A percentile compares a stretch with the other conserved stretches of the same genome.
Conservation (phyloP, 2,888 invertebrate genomes). For the Drosophila neonasuta region DNA sequence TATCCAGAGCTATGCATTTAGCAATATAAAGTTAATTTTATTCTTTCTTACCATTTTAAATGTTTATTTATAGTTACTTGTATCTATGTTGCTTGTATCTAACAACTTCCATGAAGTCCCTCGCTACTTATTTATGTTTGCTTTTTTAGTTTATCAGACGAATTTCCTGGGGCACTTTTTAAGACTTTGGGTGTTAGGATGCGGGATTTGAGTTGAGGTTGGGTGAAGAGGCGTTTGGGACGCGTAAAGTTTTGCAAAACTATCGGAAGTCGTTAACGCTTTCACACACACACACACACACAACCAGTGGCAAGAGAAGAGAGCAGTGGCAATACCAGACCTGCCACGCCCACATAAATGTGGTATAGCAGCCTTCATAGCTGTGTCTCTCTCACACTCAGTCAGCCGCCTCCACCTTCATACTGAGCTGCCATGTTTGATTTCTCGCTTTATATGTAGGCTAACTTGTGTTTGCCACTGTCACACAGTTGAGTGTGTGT, state of each 20-base stretch:
- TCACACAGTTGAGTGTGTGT: conserved; percentile 50
- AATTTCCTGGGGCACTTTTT: conserved; percentile 67
- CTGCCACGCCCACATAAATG: conserved; percentile 45
- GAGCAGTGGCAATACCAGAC: neutral
- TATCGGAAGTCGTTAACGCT: conserved; percentile 75
- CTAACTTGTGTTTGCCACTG: conserved; percentile 69
- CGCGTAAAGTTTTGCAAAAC: conserved; percentile 63
- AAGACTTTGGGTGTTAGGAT: conserved; percentile 43
- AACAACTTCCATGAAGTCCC: conserved; percentile 13
- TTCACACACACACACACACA: conserved; percentile 53
- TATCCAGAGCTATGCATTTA: too few species aligned
- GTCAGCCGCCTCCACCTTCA: conserved; percentile 8
- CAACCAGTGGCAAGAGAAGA: conserved; percentile 17
- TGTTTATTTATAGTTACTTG: too few species aligned
- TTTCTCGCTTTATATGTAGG: conserved; percentile 71
- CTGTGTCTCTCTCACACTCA: conserved; percentile 18
- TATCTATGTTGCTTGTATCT: neutral
- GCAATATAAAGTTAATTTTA: too few species aligned
- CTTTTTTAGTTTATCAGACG: conserved; percentile 66
- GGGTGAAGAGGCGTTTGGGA: conserved; percentile 5
- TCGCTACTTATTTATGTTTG: conserved; percentile 39
- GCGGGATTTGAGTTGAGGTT: neutral
- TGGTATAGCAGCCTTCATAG: conserved; percentile 27
- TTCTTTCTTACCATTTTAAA: too few species aligned
- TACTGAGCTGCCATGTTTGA: conserved; percentile 68